Evolutionary conservation across 2,888 invertebrate genomes (phyloP), one percentile per base, ranked within the genome.

Genomic region (Colletes collaris): DNA sequence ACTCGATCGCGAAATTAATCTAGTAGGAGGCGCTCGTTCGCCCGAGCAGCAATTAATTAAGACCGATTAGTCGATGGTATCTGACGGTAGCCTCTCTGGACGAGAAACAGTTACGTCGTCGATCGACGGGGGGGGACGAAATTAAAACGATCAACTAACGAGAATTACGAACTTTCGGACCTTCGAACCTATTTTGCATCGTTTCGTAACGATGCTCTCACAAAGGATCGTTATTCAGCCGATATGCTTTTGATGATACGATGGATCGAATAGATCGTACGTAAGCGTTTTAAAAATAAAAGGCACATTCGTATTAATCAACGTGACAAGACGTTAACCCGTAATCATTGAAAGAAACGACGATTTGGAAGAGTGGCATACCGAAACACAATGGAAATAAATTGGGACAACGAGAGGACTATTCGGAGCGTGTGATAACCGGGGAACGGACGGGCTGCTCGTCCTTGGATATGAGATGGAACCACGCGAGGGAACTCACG

Each of bases 311-410:
- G 50, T 63, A 63, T n/a, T 58, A 52, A 75, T 59, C 27, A 62
- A 74, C 62, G 69, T 55, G 62, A 67, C 58, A 19, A 67, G 62
- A 46, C 27, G 13, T 70, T 70, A 37, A 35, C 50, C 55, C 35
- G 37, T 44, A 16, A 49, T 75, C 63, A 8, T 8, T 10, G 44
- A 46, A 8, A 46, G 10, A 46, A 56, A 53, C 62, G 50, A 40
- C 62, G 53, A 35, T 56, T 70, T 52, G 56, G 78, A 76, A 77
- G 79, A 79, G 77, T 71, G 77, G 79, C 79, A 79, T 77, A 77
- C 79, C 79, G 77, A 76, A n/a, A 70, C 77, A 64, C 19, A 69
- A 69, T 69, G 76, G 70, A 66, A 63, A 77, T 77, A 75, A 77
- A 75, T 77, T 67, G 75, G 76, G 67, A 75, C 77, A 68, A 68